phyloP scores from a whole-genome alignment of 2,113 vertebrate genomes.

The Leucosticte australis region DNA sequence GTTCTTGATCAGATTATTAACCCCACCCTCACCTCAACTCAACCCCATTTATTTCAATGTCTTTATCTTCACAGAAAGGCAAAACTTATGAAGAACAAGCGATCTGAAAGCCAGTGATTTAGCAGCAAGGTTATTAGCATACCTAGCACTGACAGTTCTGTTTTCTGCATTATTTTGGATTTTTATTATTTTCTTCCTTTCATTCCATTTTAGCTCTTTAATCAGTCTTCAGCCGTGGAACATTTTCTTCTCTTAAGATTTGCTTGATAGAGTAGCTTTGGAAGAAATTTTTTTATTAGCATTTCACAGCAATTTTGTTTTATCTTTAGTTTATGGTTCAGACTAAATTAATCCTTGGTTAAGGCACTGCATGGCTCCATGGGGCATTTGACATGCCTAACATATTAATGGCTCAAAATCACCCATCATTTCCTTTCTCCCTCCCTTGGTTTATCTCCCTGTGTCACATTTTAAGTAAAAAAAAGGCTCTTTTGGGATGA shows the following conservation, averaged over 20 bases:
- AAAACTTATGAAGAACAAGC: neutral
- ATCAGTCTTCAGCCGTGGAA: neutral
- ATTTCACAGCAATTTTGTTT: conserved; percentile 45
- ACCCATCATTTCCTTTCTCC: neutral
- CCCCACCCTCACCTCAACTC: neutral
- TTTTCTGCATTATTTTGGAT: neutral
- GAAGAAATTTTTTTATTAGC: neutral
- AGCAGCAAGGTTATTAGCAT: neutral
- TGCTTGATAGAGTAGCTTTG: neutral
- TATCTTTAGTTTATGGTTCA: conserved; percentile 25
- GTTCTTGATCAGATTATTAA: conserved; percentile 13
- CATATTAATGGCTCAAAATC: neutral
- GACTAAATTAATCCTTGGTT: conserved; percentile 37
- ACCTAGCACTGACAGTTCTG: neutral
- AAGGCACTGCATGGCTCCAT: neutral
- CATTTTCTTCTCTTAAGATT: conserved; percentile 48
- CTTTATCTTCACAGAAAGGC: neutral
- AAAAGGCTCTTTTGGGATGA: neutral
- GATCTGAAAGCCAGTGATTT: neutral
- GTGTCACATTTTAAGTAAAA: neutral
- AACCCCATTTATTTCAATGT: neutral
- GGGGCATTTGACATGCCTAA: neutral
- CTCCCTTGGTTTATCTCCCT: neutral
- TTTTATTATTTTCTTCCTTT: neutral
- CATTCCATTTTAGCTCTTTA: neutral